A percentile compares a stretch with the other conserved stretches of the same genome.
Evolutionary conservation across 2,113 vertebrate genomes (phyloP).

Genomic region (Menura novaehollandiae): DNA sequence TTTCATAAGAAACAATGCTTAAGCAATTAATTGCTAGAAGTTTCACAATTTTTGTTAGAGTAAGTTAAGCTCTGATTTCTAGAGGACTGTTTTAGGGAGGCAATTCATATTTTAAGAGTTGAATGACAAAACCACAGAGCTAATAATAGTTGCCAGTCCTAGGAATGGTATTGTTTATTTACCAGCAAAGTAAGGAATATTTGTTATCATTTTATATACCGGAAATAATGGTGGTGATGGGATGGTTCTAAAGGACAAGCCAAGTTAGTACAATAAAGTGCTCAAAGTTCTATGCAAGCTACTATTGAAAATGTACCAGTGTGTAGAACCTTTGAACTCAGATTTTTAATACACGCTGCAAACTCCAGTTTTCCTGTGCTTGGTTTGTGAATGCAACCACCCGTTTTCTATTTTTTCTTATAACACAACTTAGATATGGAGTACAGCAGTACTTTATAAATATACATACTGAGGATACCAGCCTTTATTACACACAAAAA

Average conservation of each 20-base stretch:
- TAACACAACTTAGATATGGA: neutral
- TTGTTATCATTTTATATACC: neutral
- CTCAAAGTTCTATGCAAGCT: neutral
- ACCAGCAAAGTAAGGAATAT: neutral
- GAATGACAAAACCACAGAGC: neutral
- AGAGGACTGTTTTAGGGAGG: neutral
- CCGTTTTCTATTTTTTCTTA: neutral
- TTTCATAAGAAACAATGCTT: neutral
- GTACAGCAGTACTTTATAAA: neutral
- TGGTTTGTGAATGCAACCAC: neutral
- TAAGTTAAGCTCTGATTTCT: neutral
- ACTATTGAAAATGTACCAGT: neutral
- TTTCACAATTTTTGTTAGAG: accelerated
- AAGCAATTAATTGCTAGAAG: neutral
- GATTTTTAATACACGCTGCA: neutral
- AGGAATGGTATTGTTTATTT: neutral
- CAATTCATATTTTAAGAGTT: neutral
- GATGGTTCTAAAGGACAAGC: neutral
- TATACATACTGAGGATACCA: neutral
- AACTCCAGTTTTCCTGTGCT: neutral
- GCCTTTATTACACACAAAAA: neutral
- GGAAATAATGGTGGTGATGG: neutral
- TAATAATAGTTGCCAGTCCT: neutral
- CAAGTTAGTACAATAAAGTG: neutral
- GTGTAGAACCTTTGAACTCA: neutral